Percentiles rank a stretch among this genome's conserved stretches.
These are phyloP conservation scores for Apistogramma diplotaenia DNA, from an alignment of 2,113 vertebrate species.

Conservation along the genomic window DNA sequence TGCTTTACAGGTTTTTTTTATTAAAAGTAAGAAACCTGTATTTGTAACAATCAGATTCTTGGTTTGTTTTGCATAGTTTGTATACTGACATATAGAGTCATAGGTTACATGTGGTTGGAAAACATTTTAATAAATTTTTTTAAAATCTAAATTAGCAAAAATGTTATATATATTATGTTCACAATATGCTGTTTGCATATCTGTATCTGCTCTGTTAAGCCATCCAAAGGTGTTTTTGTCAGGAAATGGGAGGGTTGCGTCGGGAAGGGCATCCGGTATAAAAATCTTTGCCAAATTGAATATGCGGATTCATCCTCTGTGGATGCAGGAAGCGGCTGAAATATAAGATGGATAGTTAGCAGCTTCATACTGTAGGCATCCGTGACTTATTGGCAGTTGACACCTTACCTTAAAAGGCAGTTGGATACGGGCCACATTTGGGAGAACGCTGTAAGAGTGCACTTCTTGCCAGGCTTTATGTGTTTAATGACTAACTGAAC, in stretches of 20 bases:
- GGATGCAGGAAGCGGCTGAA: not conserved
- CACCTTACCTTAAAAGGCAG: not conserved
- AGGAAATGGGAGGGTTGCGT: not conserved
- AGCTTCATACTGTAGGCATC: not conserved
- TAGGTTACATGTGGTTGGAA: not conserved
- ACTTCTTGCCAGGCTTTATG: not conserved
- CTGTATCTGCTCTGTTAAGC: not conserved
- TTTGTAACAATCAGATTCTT: not conserved
- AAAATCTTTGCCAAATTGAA: not conserved
- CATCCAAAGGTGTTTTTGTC: not conserved
- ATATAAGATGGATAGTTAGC: not conserved
- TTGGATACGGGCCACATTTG: not conserved
- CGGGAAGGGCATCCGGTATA: not conserved
- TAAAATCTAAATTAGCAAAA: not conserved
- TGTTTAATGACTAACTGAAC: not conserved
- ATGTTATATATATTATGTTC: not conserved
- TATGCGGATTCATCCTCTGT: not conserved
- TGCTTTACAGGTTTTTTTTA: slow-evolving; percentile 20
- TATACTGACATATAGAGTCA: not conserved
- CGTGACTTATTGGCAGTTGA: not conserved
- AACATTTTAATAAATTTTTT: not conserved
- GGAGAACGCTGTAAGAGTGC: not conserved
- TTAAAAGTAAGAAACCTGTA: not conserved
- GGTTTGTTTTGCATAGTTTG: not conserved
- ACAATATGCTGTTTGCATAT: not conserved